Evolutionary conservation across 64 coral and sea anemone species (phyloP), one percentile per base, ranked within the genome.

Genomic region (Montipora cactus): DNA sequence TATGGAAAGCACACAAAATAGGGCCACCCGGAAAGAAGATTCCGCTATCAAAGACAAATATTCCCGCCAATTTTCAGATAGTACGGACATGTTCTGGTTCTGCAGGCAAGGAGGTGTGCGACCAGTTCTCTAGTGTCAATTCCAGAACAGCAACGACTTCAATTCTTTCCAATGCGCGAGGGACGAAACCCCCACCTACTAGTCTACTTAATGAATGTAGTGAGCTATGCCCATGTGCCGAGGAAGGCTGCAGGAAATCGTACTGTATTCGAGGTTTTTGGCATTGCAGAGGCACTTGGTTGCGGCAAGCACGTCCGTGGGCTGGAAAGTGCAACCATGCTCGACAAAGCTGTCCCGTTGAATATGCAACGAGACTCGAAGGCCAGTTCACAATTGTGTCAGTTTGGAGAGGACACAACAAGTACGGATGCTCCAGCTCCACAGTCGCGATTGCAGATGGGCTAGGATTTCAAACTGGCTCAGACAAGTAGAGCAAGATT

Each of bases 1-100:
- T 87, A 57, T 84, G 90, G 90, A 92, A 84, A 18, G 90, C 90
- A 76, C 86, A 92, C 69, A 51, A 14, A 92, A 92, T 77, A 85
- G 90, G 71, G 71, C 80, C 91, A 57, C 1, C 37, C 37, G 73
- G 80, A 86, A 92, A 92, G 50, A 92, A 84, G 69, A 84, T 84
- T 76, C 81, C 80, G 16, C n/a, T 79, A 6, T 28, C 77, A 6
- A 79, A 79, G 77, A 4, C 47, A 6, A 11, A 45, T 19, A 5
- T 68, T 15, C 19, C 19, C 14, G 14, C 66, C 4, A 16, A 68
- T 68, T n/a, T 68, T 5, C 66, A 68, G 18, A 16, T 16, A 7
- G 52, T 10, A 55, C 5, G 52, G 5, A 5, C 10, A 10, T 68
- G 13, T 68, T 0, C 66, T 5, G 19, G 19, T 15, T 18, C 14